Percentiles rank a stretch among this genome's conserved stretches.
Conservation (phyloP, 2,113 vertebrate species). For the Engystomops pustulosus region DNA sequence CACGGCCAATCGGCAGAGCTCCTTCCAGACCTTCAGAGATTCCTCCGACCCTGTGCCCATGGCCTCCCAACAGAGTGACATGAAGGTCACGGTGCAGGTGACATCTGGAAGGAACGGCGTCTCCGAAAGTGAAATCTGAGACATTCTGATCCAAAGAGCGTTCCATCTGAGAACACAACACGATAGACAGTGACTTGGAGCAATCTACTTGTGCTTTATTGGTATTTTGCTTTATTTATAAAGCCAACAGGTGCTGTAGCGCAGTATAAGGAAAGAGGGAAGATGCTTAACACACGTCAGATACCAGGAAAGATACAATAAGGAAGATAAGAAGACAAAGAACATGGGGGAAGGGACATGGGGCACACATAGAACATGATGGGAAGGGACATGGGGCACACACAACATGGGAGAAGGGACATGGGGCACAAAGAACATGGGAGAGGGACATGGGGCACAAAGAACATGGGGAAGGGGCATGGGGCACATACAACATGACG, state of each 20-base stretch:
- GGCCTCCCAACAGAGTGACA: conserved; percentile 11
- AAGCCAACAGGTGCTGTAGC: neutral
- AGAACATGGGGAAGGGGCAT: neutral
- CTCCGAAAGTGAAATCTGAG: conserved; percentile 73
- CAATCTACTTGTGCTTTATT: conserved; percentile 32
- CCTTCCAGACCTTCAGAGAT: conserved; percentile 70
- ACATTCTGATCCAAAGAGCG: neutral
- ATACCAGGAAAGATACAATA: neutral
- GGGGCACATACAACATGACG: neutral
- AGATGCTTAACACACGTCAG: neutral
- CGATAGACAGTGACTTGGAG: neutral
- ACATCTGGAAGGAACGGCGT: conserved; percentile 58
- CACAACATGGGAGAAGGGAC: neutral
- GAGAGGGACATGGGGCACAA: neutral
- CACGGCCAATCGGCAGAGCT: conserved; percentile 60
- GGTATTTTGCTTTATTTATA: neutral
- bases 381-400: neutral
- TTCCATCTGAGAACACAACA: neutral
- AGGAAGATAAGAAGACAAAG: neutral
- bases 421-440: neutral
- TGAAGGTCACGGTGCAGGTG: neutral
- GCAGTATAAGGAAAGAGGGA: neutral
- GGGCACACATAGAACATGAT: neutral
- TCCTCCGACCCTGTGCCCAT: conserved; percentile 31
- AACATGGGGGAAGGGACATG: neutral